Conservation (phyloP, 64 coral and sea anemone species). For the Stichodactyla mertensii region DNA sequence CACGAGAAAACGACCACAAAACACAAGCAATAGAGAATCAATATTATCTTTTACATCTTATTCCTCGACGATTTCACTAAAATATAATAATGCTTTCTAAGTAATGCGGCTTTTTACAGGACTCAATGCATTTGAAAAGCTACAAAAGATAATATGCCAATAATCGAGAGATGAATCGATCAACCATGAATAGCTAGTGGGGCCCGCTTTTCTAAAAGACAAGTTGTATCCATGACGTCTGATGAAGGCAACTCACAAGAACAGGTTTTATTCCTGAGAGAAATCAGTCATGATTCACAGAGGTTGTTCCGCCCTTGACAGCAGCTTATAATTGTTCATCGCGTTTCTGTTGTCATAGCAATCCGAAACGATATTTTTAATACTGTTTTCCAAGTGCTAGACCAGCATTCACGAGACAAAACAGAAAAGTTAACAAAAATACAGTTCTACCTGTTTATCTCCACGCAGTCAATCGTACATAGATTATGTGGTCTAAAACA, state of each 20-base stretch:
- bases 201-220: not conserved
- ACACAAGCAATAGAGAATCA: too few species aligned
- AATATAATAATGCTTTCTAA: too few species aligned
- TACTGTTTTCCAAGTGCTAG: not conserved
- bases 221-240: not conserved
- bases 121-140: too few species aligned
- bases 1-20: too few species aligned
- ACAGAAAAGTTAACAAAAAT: not conserved
- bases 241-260: not conserved
- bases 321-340: not conserved
- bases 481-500: too few species aligned
- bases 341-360: not conserved
- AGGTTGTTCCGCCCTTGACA: not conserved
- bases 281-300: not conserved
- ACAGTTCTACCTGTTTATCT: too few species aligned
- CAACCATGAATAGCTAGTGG: not conserved
- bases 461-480: too few species aligned
- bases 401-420: not conserved
- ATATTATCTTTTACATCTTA: too few species aligned
- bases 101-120: too few species aligned
- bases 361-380: not conserved
- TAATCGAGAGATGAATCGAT: too few species aligned
- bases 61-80: too few species aligned
- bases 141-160: too few species aligned
- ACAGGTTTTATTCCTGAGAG: not conserved